phyloP scores from a whole-genome alignment of 2,888 invertebrate species.

The Perithous albicinctus region DNA sequence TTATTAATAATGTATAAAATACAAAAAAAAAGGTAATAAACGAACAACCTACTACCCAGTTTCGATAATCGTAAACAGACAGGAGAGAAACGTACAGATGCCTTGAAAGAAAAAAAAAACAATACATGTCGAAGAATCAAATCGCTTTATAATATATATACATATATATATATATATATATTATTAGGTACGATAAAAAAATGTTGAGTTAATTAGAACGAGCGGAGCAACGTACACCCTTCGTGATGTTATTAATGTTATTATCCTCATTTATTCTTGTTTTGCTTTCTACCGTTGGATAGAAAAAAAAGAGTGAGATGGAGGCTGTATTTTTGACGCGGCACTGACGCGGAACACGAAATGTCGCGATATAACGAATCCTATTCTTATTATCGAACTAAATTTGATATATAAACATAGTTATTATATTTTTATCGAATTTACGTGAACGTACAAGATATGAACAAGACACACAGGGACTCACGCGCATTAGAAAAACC shows the following conservation, averaged over 20 bases:
- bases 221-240: conserved; percentile 69
- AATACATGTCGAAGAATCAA: conserved; percentile 69
- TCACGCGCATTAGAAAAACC: conserved; percentile 56
- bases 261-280: conserved; percentile 79
- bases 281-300: conserved; percentile 59
- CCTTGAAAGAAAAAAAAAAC: conserved; percentile 68
- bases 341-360: conserved; percentile 6
- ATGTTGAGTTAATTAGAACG: conserved; percentile 68
- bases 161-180: conserved; percentile 61
- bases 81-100: conserved; percentile 61
- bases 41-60: conserved; percentile 19
- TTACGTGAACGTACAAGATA: conserved; percentile 58
- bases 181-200: conserved; percentile 61
- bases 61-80: conserved; percentile 28
- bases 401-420: conserved; percentile 74
- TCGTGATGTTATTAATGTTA: conserved; percentile 76
- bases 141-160: conserved; percentile 74
- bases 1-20: conserved; percentile 36
- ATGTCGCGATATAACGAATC: conserved; percentile 62
- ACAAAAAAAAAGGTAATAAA: conserved; percentile 20
- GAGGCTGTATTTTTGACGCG: conserved; percentile 69
- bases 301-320: conserved; percentile 61
- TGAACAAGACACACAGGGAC: conserved; percentile 46
- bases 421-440: conserved; percentile 80
- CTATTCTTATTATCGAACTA: conserved; percentile 72